phyloP scores from a whole-genome alignment of 2,888 invertebrate species.

The Tetramorium bicarinatum region DNA sequence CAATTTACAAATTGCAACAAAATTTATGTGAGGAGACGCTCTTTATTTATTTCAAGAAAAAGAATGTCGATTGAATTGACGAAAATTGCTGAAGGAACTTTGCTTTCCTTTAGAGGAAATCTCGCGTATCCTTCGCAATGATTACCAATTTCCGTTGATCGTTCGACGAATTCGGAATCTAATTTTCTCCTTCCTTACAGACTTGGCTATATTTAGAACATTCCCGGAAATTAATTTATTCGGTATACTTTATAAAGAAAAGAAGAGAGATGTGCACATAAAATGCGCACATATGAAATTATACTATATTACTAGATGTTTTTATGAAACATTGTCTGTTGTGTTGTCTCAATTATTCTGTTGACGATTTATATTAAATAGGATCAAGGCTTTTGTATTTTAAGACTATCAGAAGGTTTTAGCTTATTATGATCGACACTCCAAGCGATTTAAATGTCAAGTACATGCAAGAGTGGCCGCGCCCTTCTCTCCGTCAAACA shows the following conservation, averaged over 20 bases:
- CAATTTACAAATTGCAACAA: not conserved
- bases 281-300: not conserved
- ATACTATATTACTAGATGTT: not conserved
- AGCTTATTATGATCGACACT: not conserved
- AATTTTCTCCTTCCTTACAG: slow-evolving; percentile 54
- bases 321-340: not conserved
- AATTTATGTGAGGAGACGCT: not conserved
- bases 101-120: slow-evolving; percentile 28
- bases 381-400: slow-evolving; percentile 1
- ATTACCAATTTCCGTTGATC: slow-evolving; percentile 75
- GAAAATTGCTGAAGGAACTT: not conserved
- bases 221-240: slow-evolving; percentile 49
- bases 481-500: not conserved
- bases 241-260: not conserved
- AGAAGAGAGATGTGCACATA: not conserved
- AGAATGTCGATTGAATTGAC: not conserved
- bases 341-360: not conserved
- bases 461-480: not conserved
- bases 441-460: slow-evolving; percentile 26
- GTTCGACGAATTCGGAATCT: slow-evolving; percentile 51
- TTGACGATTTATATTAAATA: not conserved
- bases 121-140: slow-evolving; percentile 56
- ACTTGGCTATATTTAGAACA: not conserved
- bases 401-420: not conserved
- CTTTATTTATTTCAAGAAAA: not conserved